phyloP scores from a whole-genome alignment of 2,113 vertebrate genomes.

The Malurus elegans region DNA sequence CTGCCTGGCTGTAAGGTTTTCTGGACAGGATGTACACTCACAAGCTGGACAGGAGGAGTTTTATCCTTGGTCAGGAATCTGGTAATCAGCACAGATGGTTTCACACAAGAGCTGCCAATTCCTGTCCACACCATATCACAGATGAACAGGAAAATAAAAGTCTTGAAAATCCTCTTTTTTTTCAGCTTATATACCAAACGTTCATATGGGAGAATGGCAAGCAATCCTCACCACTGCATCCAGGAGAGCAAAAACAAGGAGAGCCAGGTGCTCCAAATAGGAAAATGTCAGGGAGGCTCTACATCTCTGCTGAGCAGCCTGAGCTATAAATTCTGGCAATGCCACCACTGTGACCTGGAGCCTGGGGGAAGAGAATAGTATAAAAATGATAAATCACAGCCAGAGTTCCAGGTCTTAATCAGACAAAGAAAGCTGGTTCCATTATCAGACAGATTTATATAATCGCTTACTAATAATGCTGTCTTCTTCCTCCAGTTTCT shows the following conservation, averaged over 20 bases:
- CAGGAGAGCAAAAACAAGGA: conserved; percentile 60
- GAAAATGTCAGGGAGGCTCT: conserved; percentile 73
- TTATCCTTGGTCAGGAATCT: neutral
- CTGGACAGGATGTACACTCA: neutral
- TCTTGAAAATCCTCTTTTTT: neutral
- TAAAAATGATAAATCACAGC: conserved; percentile 81
- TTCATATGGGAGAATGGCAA: conserved; percentile 10
- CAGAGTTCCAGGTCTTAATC: conserved; percentile 69
- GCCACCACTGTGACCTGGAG: conserved; percentile 69
- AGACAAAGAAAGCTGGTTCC: conserved; percentile 76
- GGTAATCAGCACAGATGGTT: neutral
- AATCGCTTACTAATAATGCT: conserved; percentile 57
- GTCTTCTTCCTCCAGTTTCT: neutral
- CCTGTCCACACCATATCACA: accelerated
- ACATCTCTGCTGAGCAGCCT: conserved; percentile 39
- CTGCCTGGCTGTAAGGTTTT: neutral
- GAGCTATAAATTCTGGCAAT: conserved; percentile 67
- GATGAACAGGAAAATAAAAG: neutral
- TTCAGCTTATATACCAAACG: neutral
- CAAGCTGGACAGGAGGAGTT: neutral
- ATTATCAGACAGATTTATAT: conserved; percentile 65
- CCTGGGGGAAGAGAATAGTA: conserved; percentile 76
- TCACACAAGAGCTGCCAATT: neutral
- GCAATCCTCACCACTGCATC: conserved; percentile 22
- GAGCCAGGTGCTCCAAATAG: conserved; percentile 66